Evolutionary conservation across 2,888 invertebrate genomes (phyloP).

Genomic region (Lepidocyrtoides sp.): DNA sequence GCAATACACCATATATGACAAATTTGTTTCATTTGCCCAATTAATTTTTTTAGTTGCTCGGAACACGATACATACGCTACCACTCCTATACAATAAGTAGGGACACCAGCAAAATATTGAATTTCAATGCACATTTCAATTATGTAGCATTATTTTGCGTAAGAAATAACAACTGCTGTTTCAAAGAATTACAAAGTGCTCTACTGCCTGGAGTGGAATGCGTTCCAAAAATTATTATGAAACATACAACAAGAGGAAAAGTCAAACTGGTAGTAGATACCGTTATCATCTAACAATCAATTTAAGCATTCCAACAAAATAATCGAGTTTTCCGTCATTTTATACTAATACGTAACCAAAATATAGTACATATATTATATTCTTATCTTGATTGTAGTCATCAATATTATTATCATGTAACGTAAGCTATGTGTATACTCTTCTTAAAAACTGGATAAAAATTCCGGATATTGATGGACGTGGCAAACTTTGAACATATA

Average conservation of each 20-base stretch:
- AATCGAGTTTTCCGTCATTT: conserved; percentile 75
- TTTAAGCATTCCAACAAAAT: conserved; percentile 60
- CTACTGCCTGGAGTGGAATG: conserved; percentile 3
- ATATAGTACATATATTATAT: conserved; percentile 35
- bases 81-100: conserved; percentile 29
- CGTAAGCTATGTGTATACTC: not conserved
- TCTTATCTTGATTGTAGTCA: not conserved
- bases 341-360: conserved; percentile 49
- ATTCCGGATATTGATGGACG: conserved; percentile 57
- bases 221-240: not conserved
- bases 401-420: not conserved
- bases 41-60: too few relatives aligned
- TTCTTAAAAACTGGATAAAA: conserved; percentile 61
- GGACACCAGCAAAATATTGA: conserved; percentile 16
- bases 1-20: too few relatives aligned
- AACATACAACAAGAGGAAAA: conserved; percentile 9
- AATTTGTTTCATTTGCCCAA: too few relatives aligned
- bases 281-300: conserved; percentile 60
- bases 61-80: too few relatives aligned
- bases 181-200: too few relatives aligned
- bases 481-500: too few relatives aligned
- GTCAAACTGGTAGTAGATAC: not conserved
- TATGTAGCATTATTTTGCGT: not conserved
- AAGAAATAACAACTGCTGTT: not conserved
- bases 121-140: conserved; percentile 1